Conservation (phyloP, 2,113 vertebrate genomes). For the Fregetta grallaria region DNA sequence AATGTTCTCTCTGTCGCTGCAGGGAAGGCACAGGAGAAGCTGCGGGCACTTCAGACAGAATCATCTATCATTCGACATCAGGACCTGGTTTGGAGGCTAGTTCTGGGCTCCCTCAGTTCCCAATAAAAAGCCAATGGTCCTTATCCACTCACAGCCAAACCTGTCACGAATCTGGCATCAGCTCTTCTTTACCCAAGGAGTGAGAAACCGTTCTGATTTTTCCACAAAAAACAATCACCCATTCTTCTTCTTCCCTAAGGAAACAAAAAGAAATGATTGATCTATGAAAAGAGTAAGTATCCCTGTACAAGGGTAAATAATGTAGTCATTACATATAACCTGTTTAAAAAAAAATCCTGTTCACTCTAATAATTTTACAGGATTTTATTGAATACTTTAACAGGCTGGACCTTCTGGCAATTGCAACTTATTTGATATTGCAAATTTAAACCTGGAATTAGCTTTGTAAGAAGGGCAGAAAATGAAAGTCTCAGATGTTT, state of each 20-base stretch:
- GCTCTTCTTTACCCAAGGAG: background rate
- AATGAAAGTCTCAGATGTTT: background rate
- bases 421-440: background rate
- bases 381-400: background rate
- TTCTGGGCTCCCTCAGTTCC: background rate
- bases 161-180: background rate
- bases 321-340: background rate
- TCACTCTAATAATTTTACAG: background rate
- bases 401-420: background rate
- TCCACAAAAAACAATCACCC: background rate
- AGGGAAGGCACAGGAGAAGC: conserved; percentile 29
- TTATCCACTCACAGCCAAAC: conserved; percentile 25
- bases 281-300: background rate
- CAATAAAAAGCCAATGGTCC: conserved; percentile 1
- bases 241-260: background rate
- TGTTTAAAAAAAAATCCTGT: background rate
- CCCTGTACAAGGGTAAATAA: background rate
- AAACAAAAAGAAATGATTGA: background rate
- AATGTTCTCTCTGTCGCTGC: conserved; percentile 40
- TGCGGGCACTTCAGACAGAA: conserved; percentile 22
- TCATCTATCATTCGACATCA: conserved; percentile 45
- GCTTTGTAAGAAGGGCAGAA: background rate
- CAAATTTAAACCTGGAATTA: background rate
- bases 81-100: conserved; percentile 1
- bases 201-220: background rate